Conservation (phyloP, 64 coral and sea anemone genomes). For the Stichodactyla helianthus region DNA sequence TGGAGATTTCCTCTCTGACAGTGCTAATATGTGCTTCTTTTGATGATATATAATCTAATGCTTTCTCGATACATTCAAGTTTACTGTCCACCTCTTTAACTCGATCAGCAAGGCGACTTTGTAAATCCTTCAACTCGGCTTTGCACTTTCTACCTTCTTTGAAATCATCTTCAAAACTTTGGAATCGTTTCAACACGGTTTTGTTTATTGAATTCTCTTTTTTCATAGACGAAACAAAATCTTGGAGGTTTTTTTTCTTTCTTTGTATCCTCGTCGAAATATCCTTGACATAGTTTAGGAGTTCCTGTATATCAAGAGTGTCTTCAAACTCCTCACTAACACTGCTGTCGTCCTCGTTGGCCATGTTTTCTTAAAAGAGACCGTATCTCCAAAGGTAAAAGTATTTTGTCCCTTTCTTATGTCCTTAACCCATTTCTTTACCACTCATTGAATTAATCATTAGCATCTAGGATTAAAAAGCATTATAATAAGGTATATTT, state of each 20-base stretch:
- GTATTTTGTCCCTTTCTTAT: not conserved
- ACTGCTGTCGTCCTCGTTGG: constrained; percentile 37
- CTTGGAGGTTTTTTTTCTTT: constrained; percentile 39
- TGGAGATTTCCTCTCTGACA: constrained; percentile 24
- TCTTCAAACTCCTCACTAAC: constrained; percentile 9
- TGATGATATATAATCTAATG: not conserved
- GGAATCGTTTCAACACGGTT: constrained; percentile 20
- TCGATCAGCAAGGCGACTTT: constrained; percentile 13
- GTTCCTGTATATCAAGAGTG: not conserved
- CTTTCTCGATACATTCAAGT: constrained; percentile 11
- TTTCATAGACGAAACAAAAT: constrained; percentile 38
- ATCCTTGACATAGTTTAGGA: not conserved
- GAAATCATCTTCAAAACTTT: constrained; percentile 27
- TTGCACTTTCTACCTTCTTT: constrained; percentile 46
- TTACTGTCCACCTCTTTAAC: constrained; percentile 22
- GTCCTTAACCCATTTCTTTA: not conserved
- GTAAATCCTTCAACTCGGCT: constrained; percentile 37
- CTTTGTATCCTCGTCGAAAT: constrained; percentile 22
- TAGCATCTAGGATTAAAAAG: constrained; percentile 24
- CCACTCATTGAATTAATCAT: constrained; percentile 10
- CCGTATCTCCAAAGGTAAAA: not conserved
- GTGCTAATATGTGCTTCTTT: not conserved
- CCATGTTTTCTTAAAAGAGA: constrained; percentile 1
- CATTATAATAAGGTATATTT: not conserved
- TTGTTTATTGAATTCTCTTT: constrained; percentile 45